Percentiles rank a stretch among this genome's conserved stretches.
phyloP scores from a whole-genome alignment of 2,797 vertebrate genomes.

The Chiloscyllium punctatum region DNA sequence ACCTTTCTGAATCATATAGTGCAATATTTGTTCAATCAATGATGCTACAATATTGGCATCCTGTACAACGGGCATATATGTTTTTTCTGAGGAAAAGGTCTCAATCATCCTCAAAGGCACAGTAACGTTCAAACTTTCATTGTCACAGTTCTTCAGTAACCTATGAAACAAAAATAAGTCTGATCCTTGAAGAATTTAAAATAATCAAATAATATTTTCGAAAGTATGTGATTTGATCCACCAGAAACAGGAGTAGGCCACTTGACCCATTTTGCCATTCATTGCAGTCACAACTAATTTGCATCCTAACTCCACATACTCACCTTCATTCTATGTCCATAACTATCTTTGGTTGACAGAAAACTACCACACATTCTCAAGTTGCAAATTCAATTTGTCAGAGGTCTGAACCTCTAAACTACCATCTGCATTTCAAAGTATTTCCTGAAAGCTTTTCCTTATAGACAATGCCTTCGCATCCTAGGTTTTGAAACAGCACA shows the following conservation, averaged over 20 bases:
- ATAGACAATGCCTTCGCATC: not conserved
- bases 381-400: not conserved
- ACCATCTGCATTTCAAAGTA: not conserved
- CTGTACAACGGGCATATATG: conserved; percentile 77
- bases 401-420: not conserved
- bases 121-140: conserved; percentile 84
- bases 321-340: not conserved
- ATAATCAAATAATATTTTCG: not conserved
- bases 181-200: not conserved
- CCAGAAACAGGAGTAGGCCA: not conserved
- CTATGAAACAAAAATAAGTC: conserved; percentile 52
- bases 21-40: conserved; percentile 92
- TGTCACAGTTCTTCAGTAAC: conserved; percentile 74
- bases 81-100: conserved; percentile 85
- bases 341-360: not conserved
- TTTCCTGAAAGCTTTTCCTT: not conserved
- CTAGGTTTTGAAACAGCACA: not conserved
- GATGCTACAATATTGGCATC: conserved; percentile 75
- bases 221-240: not conserved
- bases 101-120: conserved; percentile 98
- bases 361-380: not conserved
- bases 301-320: not conserved
- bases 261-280: not conserved
- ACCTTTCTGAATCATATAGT: conserved; percentile 98
- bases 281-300: not conserved